Evolutionary conservation across 2,113 vertebrate species (phyloP).

Genomic region (Xiphophorus maculatus): DNA sequence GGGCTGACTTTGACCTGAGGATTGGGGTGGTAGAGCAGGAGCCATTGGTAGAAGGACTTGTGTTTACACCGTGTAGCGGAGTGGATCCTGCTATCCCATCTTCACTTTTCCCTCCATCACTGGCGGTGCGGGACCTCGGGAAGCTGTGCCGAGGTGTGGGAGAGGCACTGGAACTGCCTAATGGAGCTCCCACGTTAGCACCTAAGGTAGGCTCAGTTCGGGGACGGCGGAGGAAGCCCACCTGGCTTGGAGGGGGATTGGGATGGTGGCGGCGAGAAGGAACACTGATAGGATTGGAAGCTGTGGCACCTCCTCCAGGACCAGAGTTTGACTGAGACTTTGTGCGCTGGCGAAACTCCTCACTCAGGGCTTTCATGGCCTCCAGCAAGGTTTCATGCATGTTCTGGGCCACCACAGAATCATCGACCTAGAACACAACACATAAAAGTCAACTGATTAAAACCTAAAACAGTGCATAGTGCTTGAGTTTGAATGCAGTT

Average conservation of each 20-base stretch:
- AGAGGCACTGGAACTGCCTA: constrained; percentile 67
- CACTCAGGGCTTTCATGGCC: constrained; percentile 85
- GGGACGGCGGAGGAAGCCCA: constrained; percentile 78
- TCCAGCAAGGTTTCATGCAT: constrained; percentile 87
- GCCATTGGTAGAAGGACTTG: constrained; percentile 77
- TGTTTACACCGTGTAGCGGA: constrained; percentile 44
- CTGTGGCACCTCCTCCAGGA: constrained; percentile 77
- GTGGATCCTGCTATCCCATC: constrained; percentile 54
- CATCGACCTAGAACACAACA: constrained; percentile 74
- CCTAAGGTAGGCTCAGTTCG: constrained; percentile 78
- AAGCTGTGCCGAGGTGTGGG: constrained; percentile 74
- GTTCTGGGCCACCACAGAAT: constrained; percentile 84
- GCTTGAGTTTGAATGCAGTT: no score
- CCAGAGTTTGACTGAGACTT: constrained; percentile 82
- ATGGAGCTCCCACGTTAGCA: constrained; percentile 42
- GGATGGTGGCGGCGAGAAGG: constrained; percentile 74
- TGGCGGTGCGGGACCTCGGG: constrained; percentile 76
- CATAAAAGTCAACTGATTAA: neutral
- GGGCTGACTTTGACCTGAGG: constrained; percentile 78
- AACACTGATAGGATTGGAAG: constrained; percentile 85
- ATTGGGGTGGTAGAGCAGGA: constrained; percentile 79
- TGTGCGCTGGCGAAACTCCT: constrained; percentile 84
- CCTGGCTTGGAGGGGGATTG: constrained; percentile 76
- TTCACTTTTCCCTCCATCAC: constrained; percentile 75
- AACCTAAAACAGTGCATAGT: neutral